These are phyloP conservation scores for Meleagris gallopavo DNA, from an alignment of 2,113 vertebrate species.

Conservation along the genomic window DNA sequence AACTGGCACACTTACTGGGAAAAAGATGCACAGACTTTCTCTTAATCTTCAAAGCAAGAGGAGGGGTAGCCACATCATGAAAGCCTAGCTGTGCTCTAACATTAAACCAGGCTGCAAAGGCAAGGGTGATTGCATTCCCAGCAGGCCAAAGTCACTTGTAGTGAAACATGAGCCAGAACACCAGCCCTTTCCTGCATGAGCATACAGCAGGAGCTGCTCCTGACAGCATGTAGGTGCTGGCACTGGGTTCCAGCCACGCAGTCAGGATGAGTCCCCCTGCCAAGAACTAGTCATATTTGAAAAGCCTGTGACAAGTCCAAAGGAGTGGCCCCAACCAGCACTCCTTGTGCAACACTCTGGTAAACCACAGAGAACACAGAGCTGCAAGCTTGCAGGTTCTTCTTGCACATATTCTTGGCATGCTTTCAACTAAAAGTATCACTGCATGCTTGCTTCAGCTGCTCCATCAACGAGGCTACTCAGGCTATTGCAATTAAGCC, in stretches of 20 bases:
- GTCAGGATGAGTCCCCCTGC: neutral
- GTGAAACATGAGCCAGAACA: neutral
- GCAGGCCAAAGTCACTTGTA: neutral
- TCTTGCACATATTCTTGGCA: neutral
- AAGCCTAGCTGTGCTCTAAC: neutral
- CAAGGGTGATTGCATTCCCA: neutral
- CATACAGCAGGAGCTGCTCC: fast-evolving
- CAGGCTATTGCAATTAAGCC: neutral
- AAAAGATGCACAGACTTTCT: neutral
- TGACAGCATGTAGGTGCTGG: fast-evolving
- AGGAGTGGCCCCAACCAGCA: fast-evolving
- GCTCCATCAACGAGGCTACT: neutral
- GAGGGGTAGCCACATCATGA: neutral
- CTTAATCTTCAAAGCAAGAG: neutral
- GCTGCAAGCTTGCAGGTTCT: neutral
- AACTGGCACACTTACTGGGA: neutral
- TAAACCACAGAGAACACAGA: neutral
- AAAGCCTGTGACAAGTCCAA: neutral
- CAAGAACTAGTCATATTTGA: fast-evolving
- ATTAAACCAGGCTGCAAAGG: neutral
- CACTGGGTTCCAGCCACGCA: neutral
- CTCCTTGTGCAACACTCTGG: fast-evolving
- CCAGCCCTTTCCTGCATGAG: neutral
- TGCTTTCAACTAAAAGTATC: neutral
- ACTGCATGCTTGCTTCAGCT: neutral